Evolutionary conservation across 2,797 vertebrate species (phyloP).

Genomic region (Schizothorax lantsangensis): DNA sequence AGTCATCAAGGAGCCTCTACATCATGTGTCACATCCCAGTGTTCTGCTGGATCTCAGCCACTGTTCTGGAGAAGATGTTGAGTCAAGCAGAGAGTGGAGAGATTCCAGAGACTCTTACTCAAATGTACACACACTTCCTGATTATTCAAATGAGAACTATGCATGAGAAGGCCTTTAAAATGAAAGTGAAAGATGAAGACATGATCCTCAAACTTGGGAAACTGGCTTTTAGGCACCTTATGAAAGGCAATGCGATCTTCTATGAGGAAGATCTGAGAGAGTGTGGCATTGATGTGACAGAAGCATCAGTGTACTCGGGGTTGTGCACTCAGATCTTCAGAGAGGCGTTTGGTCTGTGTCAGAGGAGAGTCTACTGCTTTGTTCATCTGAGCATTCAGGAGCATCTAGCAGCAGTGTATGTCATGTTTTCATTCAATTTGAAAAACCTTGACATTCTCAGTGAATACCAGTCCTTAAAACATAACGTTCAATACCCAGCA

Average conservation of each 20-base stretch:
- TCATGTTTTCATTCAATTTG: conserved; percentile 5
- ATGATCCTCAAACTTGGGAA: not conserved
- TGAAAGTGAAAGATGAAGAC: not conserved
- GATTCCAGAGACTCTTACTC: conserved; percentile 8
- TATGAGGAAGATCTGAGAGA: not conserved
- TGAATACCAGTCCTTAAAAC: not conserved
- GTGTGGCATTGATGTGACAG: not conserved
- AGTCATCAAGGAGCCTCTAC: not conserved
- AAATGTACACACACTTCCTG: conserved; percentile 17
- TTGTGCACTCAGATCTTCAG: conserved; percentile 28
- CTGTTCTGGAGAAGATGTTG: conserved; percentile 7
- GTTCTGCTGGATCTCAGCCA: conserved; percentile 26
- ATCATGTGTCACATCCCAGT: conserved; percentile 23
- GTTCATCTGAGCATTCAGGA: conserved; percentile 45
- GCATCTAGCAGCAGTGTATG: conserved; percentile 27
- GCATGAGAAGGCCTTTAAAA: not conserved
- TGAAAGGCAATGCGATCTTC: not conserved
- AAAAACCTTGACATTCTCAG: not conserved
- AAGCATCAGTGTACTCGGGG: not conserved
- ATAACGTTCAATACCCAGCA: not conserved
- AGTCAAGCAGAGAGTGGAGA: not conserved
- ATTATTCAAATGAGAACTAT: not conserved
- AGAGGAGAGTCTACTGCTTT: conserved; percentile 30
- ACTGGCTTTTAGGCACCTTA: not conserved
- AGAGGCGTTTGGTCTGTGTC: not conserved